Conservation (phyloP, 2,113 vertebrate genomes). For the Parus major region DNA sequence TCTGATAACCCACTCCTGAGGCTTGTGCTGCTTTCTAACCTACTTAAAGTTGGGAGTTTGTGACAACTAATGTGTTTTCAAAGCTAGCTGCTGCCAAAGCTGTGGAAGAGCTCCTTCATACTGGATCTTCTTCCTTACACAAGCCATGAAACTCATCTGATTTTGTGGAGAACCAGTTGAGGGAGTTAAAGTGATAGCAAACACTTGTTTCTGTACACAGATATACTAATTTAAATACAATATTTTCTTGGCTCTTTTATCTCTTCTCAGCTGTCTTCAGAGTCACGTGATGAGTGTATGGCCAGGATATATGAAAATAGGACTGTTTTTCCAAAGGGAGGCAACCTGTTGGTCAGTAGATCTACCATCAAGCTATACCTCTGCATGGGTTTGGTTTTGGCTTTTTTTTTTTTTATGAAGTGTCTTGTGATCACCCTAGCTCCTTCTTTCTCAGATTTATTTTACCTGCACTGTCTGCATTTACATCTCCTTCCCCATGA, state of each 20-base stretch:
- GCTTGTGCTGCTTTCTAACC: not conserved
- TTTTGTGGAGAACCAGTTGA: not conserved
- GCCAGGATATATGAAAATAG: not conserved
- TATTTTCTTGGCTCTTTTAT: not conserved
- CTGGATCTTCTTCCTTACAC: not conserved
- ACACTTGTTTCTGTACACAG: not conserved
- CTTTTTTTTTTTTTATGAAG: not conserved
- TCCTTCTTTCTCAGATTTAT: not conserved
- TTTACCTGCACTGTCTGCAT: not conserved
- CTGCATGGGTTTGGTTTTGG: rapidly evolving
- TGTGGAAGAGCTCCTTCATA: not conserved
- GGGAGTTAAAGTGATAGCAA: not conserved
- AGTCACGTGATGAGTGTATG: not conserved
- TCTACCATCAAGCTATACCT: not conserved
- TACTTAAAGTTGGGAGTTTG: not conserved
- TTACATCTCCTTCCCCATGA: not conserved
- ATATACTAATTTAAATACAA: not conserved
- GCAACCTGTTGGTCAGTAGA: rapidly evolving
- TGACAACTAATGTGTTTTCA: not conserved
- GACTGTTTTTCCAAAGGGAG: not conserved
- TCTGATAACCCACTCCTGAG: not conserved
- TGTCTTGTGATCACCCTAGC: not conserved
- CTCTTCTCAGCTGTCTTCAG: not conserved
- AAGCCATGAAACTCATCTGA: not conserved
- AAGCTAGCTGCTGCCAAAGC: not conserved